A percentile compares a stretch with the other conserved stretches of the same genome.
phyloP scores from a whole-genome alignment of 2,113 vertebrate species.

The Cynocephalus volans region DNA sequence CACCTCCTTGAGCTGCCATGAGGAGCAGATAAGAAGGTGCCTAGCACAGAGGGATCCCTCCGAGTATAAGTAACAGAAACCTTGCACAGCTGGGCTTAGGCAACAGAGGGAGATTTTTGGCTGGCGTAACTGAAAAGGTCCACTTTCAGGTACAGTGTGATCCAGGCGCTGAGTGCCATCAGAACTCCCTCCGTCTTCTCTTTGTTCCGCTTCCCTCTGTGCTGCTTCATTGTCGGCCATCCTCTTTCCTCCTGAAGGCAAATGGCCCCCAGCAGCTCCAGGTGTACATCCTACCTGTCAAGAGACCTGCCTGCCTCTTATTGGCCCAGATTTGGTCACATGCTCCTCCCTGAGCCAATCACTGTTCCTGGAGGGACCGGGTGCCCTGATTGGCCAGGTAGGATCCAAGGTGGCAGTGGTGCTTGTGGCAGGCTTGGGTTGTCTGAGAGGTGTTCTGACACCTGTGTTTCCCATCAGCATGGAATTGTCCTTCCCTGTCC shows the following conservation, averaged over 20 bases:
- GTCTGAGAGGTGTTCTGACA: not conserved
- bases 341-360: not conserved
- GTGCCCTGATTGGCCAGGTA: not conserved
- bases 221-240: not conserved
- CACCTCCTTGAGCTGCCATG: not conserved
- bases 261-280: not conserved
- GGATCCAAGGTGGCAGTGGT: accelerated
- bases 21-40: not conserved
- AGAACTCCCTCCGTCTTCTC: not conserved
- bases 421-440: too few relatives aligned
- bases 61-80: not conserved
- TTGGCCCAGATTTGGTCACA: not conserved
- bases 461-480: accelerated
- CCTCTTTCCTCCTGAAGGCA: not conserved
- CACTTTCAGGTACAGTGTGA: not conserved
- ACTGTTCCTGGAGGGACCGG: accelerated
- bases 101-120: not conserved
- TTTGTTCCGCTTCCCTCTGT: not conserved
- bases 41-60: not conserved
- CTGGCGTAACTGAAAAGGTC: accelerated
- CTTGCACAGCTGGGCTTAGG: not conserved
- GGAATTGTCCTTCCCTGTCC: not conserved
- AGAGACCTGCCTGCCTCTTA: not conserved
- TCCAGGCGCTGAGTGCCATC: not conserved
- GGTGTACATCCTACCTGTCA: accelerated